phyloP scores from a whole-genome alignment of 2,797 vertebrate species.

The Arctocebus calabarensis region DNA sequence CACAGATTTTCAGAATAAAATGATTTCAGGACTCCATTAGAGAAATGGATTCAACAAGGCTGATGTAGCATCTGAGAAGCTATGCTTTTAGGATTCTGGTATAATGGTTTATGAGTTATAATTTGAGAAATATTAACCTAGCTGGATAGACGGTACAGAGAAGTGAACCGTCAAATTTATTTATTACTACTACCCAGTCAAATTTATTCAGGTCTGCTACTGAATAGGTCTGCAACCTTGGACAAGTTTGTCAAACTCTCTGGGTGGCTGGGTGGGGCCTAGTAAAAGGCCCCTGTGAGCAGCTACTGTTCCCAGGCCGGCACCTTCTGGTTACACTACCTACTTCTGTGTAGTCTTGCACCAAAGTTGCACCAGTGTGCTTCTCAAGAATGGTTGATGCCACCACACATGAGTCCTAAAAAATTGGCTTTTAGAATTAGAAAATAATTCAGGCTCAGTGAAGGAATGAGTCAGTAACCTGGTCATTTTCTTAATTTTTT shows the following conservation, averaged over 20 bases:
- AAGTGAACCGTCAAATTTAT: too few species aligned
- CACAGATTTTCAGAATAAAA: conserved; percentile 36
- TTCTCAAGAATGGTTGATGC: neutral
- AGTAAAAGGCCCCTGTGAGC: neutral
- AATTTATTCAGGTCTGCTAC: neutral
- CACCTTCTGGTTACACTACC: too few species aligned
- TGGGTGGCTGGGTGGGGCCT: neutral
- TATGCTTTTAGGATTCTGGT: conserved; percentile 38
- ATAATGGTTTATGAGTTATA: neutral
- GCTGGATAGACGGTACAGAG: neutral
- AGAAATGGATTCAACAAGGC: conserved; percentile 25
- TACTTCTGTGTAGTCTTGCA: neutral
- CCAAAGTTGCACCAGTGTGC: neutral
- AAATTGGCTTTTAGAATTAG: neutral
- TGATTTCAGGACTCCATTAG: neutral
- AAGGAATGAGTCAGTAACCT: neutral
- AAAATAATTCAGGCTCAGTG: neutral
- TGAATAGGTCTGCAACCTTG: neutral
- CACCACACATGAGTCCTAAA: neutral
- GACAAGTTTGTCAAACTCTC: conserved; percentile 5
- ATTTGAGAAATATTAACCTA: conserved; percentile 48
- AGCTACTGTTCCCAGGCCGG: neutral
- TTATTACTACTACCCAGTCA: neutral
- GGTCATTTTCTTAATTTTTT: neutral
- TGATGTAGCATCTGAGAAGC: neutral